phyloP scores from a whole-genome alignment of 1,140 invertebrate genomes.

The Copidosoma floridanum region DNA sequence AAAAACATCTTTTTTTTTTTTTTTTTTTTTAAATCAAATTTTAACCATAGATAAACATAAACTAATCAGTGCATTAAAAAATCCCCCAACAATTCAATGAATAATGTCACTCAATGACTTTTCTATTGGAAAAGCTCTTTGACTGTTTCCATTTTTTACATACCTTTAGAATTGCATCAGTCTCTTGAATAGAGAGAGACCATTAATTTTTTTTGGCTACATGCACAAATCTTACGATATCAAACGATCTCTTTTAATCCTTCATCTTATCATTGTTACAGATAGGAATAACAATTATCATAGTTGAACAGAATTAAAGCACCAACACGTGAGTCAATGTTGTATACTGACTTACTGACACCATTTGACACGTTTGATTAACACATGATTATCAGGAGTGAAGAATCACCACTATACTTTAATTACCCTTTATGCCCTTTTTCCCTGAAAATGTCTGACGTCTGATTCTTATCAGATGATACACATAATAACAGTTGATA shows the following conservation, averaged over 20 bases:
- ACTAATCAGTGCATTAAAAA: background rate
- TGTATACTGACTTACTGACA: slow-evolving; percentile 2
- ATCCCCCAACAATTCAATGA: background rate
- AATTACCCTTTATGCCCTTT: background rate
- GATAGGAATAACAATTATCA: slow-evolving; percentile 11
- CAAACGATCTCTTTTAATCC: slow-evolving; percentile 2
- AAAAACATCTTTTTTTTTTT: too few species aligned
- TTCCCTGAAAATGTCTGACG: background rate
- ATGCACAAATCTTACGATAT: background rate
- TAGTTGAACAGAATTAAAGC: background rate
- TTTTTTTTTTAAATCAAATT: too few species aligned
- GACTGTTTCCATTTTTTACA: slow-evolving; percentile 3
- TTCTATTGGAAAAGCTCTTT: background rate
- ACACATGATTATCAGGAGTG: background rate
- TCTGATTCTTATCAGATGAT: background rate
- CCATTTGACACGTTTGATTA: slow-evolving; percentile 7
- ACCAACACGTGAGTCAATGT: slow-evolving; percentile 5
- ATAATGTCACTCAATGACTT: slow-evolving; percentile 7
- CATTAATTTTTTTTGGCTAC: too few species aligned
- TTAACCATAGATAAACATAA: too few species aligned
- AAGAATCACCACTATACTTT: background rate
- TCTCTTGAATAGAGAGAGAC: slow-evolving; percentile 2
- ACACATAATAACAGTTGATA: too few species aligned
- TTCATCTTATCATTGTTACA: slow-evolving; percentile 7
- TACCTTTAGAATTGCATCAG: slow-evolving; percentile 13